Percentiles rank a stretch among this genome's conserved stretches.
These are phyloP conservation scores for Carassius auratus DNA, from an alignment of 2,113 vertebrate species.

Conservation along the genomic window DNA sequence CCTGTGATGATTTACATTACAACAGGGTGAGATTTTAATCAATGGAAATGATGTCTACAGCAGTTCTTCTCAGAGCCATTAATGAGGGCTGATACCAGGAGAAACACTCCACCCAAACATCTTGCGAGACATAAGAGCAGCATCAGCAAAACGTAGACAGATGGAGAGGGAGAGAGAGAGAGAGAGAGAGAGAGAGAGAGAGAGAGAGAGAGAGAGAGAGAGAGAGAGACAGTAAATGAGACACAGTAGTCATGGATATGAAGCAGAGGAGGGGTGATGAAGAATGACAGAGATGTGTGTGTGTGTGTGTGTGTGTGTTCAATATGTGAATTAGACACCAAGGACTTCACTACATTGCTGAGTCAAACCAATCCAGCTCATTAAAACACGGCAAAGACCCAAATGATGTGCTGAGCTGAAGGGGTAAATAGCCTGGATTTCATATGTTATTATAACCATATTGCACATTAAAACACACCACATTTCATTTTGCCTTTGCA, in stretches of 20 bases:
- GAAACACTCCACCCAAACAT: constrained; percentile 18
- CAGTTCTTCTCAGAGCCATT: constrained; percentile 10
- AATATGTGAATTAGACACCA: constrained; percentile 9
- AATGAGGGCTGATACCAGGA: neutral
- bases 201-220: neutral
- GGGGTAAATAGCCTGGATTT: neutral
- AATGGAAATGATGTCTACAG: constrained; percentile 20
- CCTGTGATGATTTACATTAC: constrained; percentile 37
- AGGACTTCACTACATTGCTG: constrained; percentile 9
- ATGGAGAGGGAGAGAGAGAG: neutral
- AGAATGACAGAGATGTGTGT: neutral
- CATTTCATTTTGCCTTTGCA: no score
- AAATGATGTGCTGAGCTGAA: constrained; percentile 13
- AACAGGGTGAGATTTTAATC: constrained; percentile 41
- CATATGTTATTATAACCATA: neutral
- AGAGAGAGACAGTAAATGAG: neutral
- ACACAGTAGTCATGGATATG: constrained; percentile 15
- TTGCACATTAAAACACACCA: neutral
- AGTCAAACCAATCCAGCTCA: constrained; percentile 38
- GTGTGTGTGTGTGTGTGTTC: neutral
- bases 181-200: neutral
- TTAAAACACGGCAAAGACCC: constrained; percentile 38
- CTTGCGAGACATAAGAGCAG: neutral
- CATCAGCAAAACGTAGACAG: constrained; percentile 9
- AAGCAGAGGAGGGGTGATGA: neutral